Percentiles rank a stretch among this genome's conserved stretches.
These are phyloP conservation scores for Lycia hirtaria DNA, from an alignment of 2,888 invertebrate genomes.

Conservation along the genomic window DNA sequence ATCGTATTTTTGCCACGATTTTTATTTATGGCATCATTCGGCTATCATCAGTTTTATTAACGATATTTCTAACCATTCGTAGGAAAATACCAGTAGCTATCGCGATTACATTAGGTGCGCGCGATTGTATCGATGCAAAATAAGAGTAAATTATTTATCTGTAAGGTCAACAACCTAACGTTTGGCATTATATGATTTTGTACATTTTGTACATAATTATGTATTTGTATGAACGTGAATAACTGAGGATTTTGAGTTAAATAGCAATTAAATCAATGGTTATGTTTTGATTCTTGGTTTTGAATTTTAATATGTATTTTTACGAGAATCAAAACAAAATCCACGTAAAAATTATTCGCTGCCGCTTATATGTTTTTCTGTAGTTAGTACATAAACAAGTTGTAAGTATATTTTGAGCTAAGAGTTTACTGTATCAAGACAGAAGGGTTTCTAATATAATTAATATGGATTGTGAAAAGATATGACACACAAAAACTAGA, in stretches of 20 bases:
- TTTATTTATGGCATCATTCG: too few relatives aligned
- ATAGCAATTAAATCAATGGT: neutral
- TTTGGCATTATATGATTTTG: neutral
- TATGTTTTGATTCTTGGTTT: slow-evolving; percentile 10
- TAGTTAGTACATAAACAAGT: neutral
- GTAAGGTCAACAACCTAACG: slow-evolving; percentile 3
- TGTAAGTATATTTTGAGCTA: slow-evolving; percentile 48
- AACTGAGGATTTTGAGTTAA: neutral
- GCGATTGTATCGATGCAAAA: slow-evolving; percentile 67
- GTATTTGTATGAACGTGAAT: slow-evolving; percentile 3
- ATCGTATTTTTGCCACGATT: too few relatives aligned
- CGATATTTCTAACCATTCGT: too few relatives aligned
- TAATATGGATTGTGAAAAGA: neutral
- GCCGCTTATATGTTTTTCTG: slow-evolving; percentile 6
- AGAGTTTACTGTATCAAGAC: neutral
- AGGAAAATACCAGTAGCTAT: neutral
- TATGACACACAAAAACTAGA: neutral
- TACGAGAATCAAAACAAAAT: slow-evolving; percentile 6
- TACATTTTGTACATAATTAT: neutral
- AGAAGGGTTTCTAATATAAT: neutral
- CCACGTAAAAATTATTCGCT: neutral
- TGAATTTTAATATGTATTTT: neutral
- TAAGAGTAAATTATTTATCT: slow-evolving; percentile 44
- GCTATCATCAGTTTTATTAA: too few relatives aligned
- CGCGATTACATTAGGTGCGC: slow-evolving; percentile 26